phyloP scores from a whole-genome alignment of 2,797 vertebrate species.

The Eleutherodactylus coqui region DNA sequence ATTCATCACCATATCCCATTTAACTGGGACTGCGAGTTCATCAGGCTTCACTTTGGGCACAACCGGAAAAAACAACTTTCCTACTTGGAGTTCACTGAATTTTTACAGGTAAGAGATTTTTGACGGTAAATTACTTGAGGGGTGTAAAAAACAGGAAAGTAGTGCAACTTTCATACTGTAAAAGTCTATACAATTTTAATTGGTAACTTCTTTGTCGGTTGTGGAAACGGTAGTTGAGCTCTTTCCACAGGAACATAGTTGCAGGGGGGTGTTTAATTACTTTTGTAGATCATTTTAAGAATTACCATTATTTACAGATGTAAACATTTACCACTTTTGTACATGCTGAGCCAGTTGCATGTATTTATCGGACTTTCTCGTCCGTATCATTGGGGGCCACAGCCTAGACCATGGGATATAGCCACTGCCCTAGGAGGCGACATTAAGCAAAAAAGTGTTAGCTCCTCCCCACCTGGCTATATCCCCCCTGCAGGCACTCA shows the following conservation, averaged over 20 bases:
- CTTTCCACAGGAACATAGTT: neutral
- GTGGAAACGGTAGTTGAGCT: too few species aligned
- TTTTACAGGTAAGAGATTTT: constrained; percentile 87
- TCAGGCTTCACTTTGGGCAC: constrained; percentile 95
- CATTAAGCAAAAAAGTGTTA: too few species aligned
- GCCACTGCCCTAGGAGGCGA: too few species aligned
- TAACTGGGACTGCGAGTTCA: constrained; percentile 98
- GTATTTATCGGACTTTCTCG: too few species aligned
- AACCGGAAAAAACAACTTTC: constrained; percentile 92
- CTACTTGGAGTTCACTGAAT: constrained; percentile 97
- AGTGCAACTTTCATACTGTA: neutral
- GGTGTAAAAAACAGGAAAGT: too few species aligned
- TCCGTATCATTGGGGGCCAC: too few species aligned
- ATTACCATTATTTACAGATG: neutral
- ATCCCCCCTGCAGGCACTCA: too few species aligned
- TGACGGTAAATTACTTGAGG: neutral
- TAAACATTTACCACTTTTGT: neutral
- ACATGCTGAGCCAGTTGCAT: neutral
- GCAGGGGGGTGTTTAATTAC: neutral
- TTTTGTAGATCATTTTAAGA: neutral
- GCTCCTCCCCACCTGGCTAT: too few species aligned
- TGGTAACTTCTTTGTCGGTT: too few species aligned
- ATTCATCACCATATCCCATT: constrained; percentile 98
- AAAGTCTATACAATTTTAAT: neutral
- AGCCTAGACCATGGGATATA: too few species aligned